A percentile compares a stretch with the other conserved stretches of the same genome.
These are phyloP conservation scores for Oikopleura dioica DNA, from an alignment of 23 tunicate species.

Conservation along the genomic window DNA sequence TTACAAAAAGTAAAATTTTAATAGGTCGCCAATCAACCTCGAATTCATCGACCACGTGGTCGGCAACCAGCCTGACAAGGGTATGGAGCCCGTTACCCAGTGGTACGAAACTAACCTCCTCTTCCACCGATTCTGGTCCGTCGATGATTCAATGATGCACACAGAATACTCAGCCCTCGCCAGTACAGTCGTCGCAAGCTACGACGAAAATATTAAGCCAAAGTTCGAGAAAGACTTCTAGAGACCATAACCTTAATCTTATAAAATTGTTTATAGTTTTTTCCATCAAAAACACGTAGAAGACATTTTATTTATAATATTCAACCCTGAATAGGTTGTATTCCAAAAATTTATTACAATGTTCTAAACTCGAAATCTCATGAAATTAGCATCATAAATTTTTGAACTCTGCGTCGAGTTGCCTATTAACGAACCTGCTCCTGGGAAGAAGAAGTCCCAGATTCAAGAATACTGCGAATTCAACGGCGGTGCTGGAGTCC, in stretches of 20 bases:
- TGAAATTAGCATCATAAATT: no score
- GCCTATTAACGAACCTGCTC: slow-evolving; percentile 94
- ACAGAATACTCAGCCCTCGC: slow-evolving; percentile 81
- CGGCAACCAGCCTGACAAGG: slow-evolving; percentile 78
- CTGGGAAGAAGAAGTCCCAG: slow-evolving; percentile 76
- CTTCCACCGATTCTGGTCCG: slow-evolving; percentile 94
- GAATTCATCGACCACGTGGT: slow-evolving; percentile 69
- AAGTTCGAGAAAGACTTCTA: no score
- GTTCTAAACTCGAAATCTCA: no score
- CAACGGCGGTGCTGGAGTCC: slow-evolving; percentile 95
- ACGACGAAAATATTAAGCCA: slow-evolving; percentile 76
- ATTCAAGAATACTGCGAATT: slow-evolving; percentile 87
- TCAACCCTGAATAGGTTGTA: no score
- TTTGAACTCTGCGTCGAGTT: no score
- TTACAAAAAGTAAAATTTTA: no score
- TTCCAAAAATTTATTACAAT: no score
- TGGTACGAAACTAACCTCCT: slow-evolving; percentile 86
- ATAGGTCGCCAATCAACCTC: no score
- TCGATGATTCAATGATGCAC: slow-evolving; percentile 76
- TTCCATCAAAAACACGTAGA: no score
- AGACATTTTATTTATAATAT: no score
- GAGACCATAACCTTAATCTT: no score
- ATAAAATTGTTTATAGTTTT: no score
- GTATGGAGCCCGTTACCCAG: neutral
- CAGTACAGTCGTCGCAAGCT: slow-evolving; percentile 69